phyloP scores from a whole-genome alignment of 1,140 invertebrate genomes.

The Dinoponera quadriceps region DNA sequence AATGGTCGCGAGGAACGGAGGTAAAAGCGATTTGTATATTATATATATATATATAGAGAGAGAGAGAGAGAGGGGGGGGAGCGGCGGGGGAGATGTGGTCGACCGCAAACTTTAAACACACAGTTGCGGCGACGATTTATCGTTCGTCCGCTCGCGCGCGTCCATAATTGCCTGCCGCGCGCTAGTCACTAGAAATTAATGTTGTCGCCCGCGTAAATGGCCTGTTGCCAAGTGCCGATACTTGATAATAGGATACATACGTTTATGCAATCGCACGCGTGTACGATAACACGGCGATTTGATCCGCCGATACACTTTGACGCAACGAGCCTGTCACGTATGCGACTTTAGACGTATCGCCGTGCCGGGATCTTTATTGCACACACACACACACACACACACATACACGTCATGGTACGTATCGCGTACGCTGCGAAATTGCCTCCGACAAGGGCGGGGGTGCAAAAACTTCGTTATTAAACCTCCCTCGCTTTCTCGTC shows the following conservation, averaged over 20 bases:
- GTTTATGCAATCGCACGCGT: conserved; percentile 33
- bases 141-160: conserved; percentile 7
- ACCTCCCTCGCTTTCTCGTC: not conserved
- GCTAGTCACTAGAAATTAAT: conserved; percentile 38
- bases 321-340: not conserved
- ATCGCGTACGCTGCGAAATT: no score
- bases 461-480: conserved; percentile 7
- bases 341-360: conserved; percentile 5
- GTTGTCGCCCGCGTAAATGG: conserved; percentile 31
- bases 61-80: no score
- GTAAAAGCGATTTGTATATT: conserved; percentile 22
- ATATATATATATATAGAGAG: not conserved
- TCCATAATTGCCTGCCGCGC: conserved; percentile 12
- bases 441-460: no score
- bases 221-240: conserved; percentile 43
- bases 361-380: not conserved
- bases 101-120: conserved; percentile 52
- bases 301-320: conserved; percentile 7
- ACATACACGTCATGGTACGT: no score
- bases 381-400: no score
- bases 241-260: conserved; percentile 29
- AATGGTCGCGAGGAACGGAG: not conserved
- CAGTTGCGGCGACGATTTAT: conserved; percentile 47
- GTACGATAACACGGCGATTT: not conserved
- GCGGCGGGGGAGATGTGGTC: not conserved